A percentile compares a stretch with the other conserved stretches of the same genome.
Conservation (phyloP, 1,140 invertebrate genomes). For the Heliothis virescens region DNA sequence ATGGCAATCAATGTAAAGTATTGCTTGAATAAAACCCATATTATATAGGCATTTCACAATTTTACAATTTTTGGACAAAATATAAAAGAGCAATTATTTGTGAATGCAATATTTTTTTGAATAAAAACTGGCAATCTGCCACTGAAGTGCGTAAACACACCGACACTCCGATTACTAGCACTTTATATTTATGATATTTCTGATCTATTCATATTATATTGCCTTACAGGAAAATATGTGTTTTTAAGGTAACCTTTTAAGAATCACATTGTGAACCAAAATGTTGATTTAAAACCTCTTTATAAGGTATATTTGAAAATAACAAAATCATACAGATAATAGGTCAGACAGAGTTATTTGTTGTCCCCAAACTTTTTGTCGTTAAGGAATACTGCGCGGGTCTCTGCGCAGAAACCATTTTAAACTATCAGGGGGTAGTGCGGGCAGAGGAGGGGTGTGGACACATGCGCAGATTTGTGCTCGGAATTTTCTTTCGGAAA, state of each 20-base stretch:
- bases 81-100: slow-evolving; percentile 12
- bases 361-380: no score
- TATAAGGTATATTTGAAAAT: no score
- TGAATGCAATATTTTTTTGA: background rate
- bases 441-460: no score
- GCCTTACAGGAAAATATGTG: background rate
- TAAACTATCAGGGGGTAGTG: no score
- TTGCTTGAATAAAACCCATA: background rate
- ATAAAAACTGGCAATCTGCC: slow-evolving; percentile 14
- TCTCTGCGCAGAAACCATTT: no score
- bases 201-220: background rate
- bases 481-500: no score
- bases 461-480: no score
- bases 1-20: background rate
- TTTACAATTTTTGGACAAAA: slow-evolving; percentile 5
- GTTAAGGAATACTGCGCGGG: no score
- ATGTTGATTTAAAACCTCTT: no score
- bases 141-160: background rate
- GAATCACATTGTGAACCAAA: no score
- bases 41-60: background rate
- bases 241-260: background rate
- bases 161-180: background rate
- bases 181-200: slow-evolving; percentile 13
- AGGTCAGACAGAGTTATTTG: no score
- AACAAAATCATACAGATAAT: no score